Evolutionary conservation across 1,140 invertebrate species (phyloP), one percentile per base, ranked within the genome.

Genomic region (Drosophila subobscura): DNA sequence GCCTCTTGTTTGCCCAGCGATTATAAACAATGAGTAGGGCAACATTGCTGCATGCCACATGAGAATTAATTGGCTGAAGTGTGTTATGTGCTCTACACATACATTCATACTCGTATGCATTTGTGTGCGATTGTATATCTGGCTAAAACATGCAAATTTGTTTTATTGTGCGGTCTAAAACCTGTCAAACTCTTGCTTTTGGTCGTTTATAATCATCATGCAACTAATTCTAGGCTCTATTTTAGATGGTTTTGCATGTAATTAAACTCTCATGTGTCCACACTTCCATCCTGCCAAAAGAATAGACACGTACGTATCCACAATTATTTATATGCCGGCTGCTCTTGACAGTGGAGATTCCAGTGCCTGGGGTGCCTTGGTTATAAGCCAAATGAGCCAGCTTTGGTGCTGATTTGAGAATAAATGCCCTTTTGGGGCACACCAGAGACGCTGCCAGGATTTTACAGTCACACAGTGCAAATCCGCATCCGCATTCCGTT

Each of bases 401-500:
- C 46, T 77, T 52, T 53, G 63, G 55, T 51, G 59, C 27, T 47
- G 75, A 71, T 77, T 77, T 77, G 40, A 42, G 40, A 64, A 57
- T 54, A 58, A 63, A 66, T 44, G 47, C 42, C 33, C 29, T 8
- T 58, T 12, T 51, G 10, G 47, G 37, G 27, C 41, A 52, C 50
- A 41, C 59, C 7, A 29, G 59, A 33, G 53, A 56, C 40, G 22
- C 25, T 51, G 44, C 45, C 66, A 52, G 67, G 33, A 50, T 45
- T 72, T 53, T 54, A 45, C 45, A 45, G 55, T 46, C 44, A 52
- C 53, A 66, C 79, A 72, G 52, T 70, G 59, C 12, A 81, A 86
- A 74, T 77, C 72, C 73, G 41, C 60, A 56, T 63, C 40, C 20
- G 8, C n/a, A 37, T 4, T 12, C 3, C 6, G 10, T 20, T 66